Percentiles rank a stretch among this genome's conserved stretches.
Conservation (phyloP, 2,113 vertebrate species). For the Phainopepla nitens region DNA sequence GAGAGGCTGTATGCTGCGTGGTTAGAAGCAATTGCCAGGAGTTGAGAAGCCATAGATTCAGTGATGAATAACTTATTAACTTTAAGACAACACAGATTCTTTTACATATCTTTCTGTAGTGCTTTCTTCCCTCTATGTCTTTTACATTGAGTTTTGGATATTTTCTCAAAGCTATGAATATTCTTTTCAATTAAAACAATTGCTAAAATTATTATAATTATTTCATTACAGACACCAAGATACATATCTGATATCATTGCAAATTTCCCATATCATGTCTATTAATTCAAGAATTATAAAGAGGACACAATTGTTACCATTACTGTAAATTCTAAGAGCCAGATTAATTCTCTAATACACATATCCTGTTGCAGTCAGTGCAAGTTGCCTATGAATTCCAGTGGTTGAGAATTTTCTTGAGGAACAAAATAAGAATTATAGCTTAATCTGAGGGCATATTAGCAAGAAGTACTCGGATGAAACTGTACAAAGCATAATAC, state of each 20-base stretch:
- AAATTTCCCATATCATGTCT: neutral
- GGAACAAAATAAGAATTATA: neutral
- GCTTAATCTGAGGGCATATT: neutral
- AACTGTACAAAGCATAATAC: neutral
- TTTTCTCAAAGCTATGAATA: neutral
- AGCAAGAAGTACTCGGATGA: neutral
- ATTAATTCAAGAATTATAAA: neutral
- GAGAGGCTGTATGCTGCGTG: neutral
- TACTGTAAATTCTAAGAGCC: neutral
- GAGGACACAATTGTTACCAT: neutral
- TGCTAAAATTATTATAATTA: neutral
- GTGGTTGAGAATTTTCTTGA: neutral
- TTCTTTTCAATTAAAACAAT: neutral
- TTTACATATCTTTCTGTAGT: neutral
- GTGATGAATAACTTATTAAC: neutral
- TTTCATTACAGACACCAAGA: neutral
- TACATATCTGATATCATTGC: neutral
- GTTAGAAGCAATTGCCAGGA: neutral
- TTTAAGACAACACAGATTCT: neutral
- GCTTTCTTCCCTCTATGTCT: neutral
- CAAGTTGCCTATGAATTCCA: neutral
- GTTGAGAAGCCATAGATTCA: neutral
- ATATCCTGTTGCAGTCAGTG: fast-evolving
- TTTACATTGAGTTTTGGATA: neutral
- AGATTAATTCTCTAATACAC: neutral